Evolutionary conservation across 2,888 invertebrate genomes (phyloP), one percentile per base, ranked within the genome.

Genomic region (Tholera decimalis): DNA sequence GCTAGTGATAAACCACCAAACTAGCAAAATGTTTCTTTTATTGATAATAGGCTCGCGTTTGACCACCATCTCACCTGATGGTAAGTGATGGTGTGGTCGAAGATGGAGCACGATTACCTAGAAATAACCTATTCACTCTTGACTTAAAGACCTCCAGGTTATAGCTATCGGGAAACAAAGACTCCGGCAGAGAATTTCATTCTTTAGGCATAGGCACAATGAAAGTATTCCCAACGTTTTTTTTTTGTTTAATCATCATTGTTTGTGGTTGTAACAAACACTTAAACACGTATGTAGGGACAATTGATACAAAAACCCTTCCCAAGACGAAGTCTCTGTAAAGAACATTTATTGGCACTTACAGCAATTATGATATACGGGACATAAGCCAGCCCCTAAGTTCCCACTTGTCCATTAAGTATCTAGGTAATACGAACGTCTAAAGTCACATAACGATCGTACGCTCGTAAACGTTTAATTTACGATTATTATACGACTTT

Each of bases 401-500:
- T 59, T 63, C 35, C 39, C 47, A 56, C 67, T 77, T 85, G 44
- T 82, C 80, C 84, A 79, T 80, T 75, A 79, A 71, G 74, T 82
- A 83, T 83, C 85, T 85, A 87, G 83, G 82, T 84, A 86, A 83
- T 77, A 80, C 74, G 83, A 85, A 80, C 83, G 75, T 82, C 83
- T 71, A 79, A 79, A 80, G 83, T 77, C 80, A 78, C 69, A 83
- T 54, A 87, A 87, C 87, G 86, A 87, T 84, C 77, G 33, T 50
- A 44, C 59, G 75, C 66, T 75, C 77, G 71, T 77, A 77, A 75
- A 77, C 28, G 59, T 73, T 84, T 85, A 89, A 92, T 93, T 93
- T 93, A 93, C 89, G 91, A 86, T 90, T 88, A 90, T 88, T 83
- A 83, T 83, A 58, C 83, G 82, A 88, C 86, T 88, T 88, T 85